phyloP scores from a whole-genome alignment of 2,113 vertebrate species.

The Australoheros scitulus region DNA sequence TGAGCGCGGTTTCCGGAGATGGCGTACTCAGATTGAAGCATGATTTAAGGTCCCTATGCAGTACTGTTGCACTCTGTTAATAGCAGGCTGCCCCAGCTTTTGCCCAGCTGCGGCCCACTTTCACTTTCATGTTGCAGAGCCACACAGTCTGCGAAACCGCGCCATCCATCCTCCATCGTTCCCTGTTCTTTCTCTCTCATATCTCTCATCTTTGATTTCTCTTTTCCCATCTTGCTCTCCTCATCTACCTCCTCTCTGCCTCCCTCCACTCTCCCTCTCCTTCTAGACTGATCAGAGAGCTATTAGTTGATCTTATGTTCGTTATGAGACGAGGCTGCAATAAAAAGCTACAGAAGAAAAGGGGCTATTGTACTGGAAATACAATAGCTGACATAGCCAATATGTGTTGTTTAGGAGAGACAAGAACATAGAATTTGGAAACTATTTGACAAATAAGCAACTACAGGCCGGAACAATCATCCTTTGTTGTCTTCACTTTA shows the following conservation, averaged over 20 bases:
- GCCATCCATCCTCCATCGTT: conserved; percentile 4
- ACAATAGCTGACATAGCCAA: conserved; percentile 5
- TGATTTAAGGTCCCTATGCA: conserved; percentile 19
- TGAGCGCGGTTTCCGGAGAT: background rate
- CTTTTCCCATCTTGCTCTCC: background rate
- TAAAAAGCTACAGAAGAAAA: background rate
- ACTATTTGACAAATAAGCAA: background rate
- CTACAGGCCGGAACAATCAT: conserved; percentile 2
- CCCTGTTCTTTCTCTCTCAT: background rate
- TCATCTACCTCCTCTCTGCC: conserved; percentile 12
- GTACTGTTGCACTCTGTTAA: conserved; percentile 29
- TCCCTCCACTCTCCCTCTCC: background rate
- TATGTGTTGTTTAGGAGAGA: background rate
- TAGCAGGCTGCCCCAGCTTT: conserved; percentile 59
- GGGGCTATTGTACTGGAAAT: background rate
- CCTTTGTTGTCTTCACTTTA: conserved; percentile 14
- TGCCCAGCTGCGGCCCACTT: conserved; percentile 58
- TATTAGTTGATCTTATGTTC: conserved; percentile 35
- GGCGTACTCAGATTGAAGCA: background rate
- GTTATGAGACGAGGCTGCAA: conserved; percentile 5
- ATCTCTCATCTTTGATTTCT: conserved; percentile 27
- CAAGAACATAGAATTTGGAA: conserved; percentile 5
- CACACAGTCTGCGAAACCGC: conserved; percentile 7
- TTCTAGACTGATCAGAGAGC: conserved; percentile 19
- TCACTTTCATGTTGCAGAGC: conserved; percentile 59